These are phyloP conservation scores for Chaetogeoica ovagalla DNA, from an alignment of 2,888 invertebrate genomes.

Conservation along the genomic window DNA sequence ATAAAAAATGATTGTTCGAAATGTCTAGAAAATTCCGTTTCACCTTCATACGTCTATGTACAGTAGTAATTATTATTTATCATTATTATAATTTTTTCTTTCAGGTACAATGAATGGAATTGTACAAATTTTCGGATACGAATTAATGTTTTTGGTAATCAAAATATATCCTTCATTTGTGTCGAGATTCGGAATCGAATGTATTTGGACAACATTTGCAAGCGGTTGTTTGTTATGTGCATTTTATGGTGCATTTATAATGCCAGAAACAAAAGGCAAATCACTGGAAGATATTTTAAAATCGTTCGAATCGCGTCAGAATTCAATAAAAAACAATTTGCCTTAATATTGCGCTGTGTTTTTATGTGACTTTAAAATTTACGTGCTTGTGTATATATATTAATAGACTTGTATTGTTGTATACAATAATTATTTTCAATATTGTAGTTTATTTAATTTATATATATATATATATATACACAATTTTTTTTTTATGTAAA, in stretches of 20 bases:
- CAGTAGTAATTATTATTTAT: too few species aligned
- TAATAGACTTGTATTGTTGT: too few species aligned
- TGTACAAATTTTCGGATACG: constrained; percentile 26
- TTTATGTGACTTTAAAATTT: too few species aligned
- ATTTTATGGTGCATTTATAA: constrained; percentile 32
- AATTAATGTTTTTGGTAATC: constrained; percentile 28
- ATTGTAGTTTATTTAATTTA: neutral
- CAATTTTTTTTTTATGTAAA: too few species aligned
- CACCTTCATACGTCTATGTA: too few species aligned
- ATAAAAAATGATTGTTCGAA: too few species aligned
- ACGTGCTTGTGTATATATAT: too few species aligned
- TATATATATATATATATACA: neutral
- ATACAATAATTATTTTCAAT: too few species aligned
- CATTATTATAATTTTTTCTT: neutral
- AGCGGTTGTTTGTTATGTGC: constrained; percentile 1
- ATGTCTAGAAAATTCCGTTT: too few species aligned
- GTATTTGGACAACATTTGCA: constrained; percentile 22
- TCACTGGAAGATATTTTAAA: constrained; percentile 48
- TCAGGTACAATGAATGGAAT: constrained; percentile 23
- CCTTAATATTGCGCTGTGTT: neutral
- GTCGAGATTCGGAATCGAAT: constrained; percentile 20
- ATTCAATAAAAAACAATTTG: neutral
- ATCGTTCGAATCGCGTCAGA: constrained; percentile 17
- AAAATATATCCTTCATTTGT: constrained; percentile 51
- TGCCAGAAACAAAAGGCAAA: constrained; percentile 54